Conservation (phyloP, 1,140 invertebrate genomes). For the Andricus grossulariae region DNA sequence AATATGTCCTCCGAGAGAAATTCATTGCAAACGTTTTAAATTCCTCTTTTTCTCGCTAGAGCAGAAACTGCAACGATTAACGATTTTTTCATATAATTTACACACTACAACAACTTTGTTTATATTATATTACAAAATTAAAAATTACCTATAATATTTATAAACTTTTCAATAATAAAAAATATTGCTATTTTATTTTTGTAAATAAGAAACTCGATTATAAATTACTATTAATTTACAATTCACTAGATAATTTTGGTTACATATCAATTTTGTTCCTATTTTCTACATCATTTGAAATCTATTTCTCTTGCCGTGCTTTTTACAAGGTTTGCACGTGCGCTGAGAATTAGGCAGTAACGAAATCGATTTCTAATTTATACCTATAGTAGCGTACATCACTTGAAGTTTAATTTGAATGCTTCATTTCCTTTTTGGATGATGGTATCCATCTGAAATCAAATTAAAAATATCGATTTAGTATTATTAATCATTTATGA, state of each 20-base stretch:
- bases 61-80: neutral
- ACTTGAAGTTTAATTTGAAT: too few relatives aligned
- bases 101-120: neutral
- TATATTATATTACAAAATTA: slow-evolving; percentile 26
- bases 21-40: neutral
- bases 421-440: too few relatives aligned
- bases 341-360: neutral
- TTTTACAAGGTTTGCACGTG: neutral
- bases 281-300: neutral
- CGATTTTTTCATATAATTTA: neutral
- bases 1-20: too few relatives aligned
- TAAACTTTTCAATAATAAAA: neutral
- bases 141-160: neutral
- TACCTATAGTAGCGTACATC: too few relatives aligned
- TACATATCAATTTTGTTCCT: neutral
- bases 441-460: too few relatives aligned
- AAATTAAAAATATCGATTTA: too few relatives aligned
- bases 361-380: neutral
- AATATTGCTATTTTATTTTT: neutral
- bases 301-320: neutral
- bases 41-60: neutral
- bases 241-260: neutral
- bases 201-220: neutral
- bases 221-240: neutral
- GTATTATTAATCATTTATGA: too few relatives aligned